Evolutionary conservation across 2,797 vertebrate genomes (phyloP).

Genomic region (Austrolebias charrua): DNA sequence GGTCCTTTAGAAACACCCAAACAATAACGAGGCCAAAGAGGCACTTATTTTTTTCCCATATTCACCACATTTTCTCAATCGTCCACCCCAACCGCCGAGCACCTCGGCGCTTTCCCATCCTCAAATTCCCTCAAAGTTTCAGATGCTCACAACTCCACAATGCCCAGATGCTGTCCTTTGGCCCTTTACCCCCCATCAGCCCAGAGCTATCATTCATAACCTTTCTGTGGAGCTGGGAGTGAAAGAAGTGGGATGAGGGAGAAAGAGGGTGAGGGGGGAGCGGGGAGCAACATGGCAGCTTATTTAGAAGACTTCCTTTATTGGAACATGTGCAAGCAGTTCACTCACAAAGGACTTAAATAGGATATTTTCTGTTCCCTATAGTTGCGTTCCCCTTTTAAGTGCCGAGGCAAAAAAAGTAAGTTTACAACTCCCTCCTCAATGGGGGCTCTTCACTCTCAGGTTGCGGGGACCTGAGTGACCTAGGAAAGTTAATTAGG

Average conservation of each 20-base stretch:
- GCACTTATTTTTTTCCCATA: slow-evolving; percentile 62
- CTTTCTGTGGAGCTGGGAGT: slow-evolving; percentile 77
- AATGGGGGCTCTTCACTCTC: slow-evolving; percentile 99
- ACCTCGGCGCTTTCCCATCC: slow-evolving; percentile 70
- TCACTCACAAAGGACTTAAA: slow-evolving; percentile 96
- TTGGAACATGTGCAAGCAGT: slow-evolving; percentile 95
- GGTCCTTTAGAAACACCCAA: slow-evolving; percentile 65
- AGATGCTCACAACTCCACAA: slow-evolving; percentile 78
- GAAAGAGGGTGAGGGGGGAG: slow-evolving; percentile 58
- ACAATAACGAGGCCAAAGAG: slow-evolving; percentile 68
- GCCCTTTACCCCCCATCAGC: slow-evolving; percentile 76
- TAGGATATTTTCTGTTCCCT: slow-evolving; percentile 99
- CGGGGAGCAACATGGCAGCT: slow-evolving; percentile 84
- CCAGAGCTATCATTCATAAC: slow-evolving; percentile 84
- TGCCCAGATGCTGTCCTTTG: slow-evolving; percentile 82
- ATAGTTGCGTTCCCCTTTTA: slow-evolving; percentile 98
- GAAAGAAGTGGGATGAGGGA: slow-evolving; percentile 77
- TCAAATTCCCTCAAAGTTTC: slow-evolving; percentile 77
- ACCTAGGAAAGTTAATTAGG: slow-evolving; percentile 99
- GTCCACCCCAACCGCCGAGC: slow-evolving; percentile 52
- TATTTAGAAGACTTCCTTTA: slow-evolving; percentile 90
- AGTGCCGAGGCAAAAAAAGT: slow-evolving; percentile 98
- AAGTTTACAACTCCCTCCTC: slow-evolving; percentile 99
- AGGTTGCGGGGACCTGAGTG: slow-evolving; percentile 99
- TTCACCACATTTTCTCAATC: slow-evolving; percentile 66